phyloP scores from a whole-genome alignment of 1,140 invertebrate genomes.

The Bombus consobrinus region DNA sequence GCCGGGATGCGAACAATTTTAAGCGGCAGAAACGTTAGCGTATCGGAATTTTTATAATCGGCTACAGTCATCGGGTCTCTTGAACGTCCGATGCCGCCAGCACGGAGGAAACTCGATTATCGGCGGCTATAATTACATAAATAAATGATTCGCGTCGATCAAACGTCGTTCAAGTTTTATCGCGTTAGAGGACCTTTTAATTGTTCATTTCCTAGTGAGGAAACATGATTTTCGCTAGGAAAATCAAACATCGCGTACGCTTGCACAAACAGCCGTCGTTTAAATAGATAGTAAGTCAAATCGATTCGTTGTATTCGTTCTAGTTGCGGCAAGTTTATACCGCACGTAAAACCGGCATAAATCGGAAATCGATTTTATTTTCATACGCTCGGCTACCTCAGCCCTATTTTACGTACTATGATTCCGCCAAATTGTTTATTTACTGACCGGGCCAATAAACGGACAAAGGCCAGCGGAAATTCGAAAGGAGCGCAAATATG shows the following conservation, averaged over 20 bases:
- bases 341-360: neutral
- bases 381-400: neutral
- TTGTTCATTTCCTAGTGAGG: neutral
- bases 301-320: too few species aligned
- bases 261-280: too few species aligned
- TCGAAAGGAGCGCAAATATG: neutral
- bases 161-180: conserved; percentile 15
- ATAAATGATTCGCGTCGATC: conserved; percentile 26
- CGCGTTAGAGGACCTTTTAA: conserved; percentile 12
- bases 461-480: neutral
- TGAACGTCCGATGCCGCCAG: neutral
- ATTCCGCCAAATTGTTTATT: neutral
- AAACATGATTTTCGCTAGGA: neutral
- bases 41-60: neutral
- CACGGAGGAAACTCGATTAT: conserved; percentile 11
- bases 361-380: neutral
- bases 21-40: neutral
- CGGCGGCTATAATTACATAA: conserved; percentile 13
- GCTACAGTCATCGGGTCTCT: neutral
- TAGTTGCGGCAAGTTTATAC: too few species aligned
- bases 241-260: too few species aligned
- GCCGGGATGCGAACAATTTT: neutral
- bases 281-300: too few species aligned
- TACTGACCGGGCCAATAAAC: neutral
- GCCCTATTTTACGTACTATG: conserved; percentile 4